phyloP scores from a whole-genome alignment of 2,888 invertebrate species.

The Platycheirus rosarum region DNA sequence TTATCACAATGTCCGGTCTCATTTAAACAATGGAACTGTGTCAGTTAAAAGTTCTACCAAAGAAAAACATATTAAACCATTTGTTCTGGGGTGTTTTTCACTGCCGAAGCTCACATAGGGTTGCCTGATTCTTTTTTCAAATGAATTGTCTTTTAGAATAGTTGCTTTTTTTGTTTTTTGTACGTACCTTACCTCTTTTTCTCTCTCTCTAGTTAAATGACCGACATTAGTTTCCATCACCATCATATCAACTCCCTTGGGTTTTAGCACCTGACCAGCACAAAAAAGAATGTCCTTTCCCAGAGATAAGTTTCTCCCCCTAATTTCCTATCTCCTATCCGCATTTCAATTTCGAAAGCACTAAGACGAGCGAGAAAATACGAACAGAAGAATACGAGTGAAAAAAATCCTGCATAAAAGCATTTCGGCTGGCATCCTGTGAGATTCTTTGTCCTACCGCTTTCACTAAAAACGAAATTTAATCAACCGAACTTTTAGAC shows the following conservation, averaged over 20 bases:
- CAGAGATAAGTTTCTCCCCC: constrained; percentile 62
- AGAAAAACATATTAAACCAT: constrained; percentile 29
- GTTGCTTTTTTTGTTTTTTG: too few species aligned
- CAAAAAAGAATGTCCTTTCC: constrained; percentile 12
- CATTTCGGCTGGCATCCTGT: constrained; percentile 63
- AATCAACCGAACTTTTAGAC: constrained; percentile 74
- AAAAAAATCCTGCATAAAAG: constrained; percentile 48
- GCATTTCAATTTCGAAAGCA: too few species aligned
- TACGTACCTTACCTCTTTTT: neutral
- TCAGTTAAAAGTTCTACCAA: constrained; percentile 32
- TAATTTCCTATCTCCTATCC: too few species aligned
- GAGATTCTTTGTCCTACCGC: constrained; percentile 69
- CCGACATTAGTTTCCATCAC: constrained; percentile 61
- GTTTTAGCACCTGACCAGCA: too few species aligned
- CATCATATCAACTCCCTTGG: too few species aligned
- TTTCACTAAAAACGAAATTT: constrained; percentile 73
- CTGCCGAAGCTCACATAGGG: neutral
- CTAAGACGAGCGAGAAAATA: constrained; percentile 43
- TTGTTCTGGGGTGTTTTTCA: constrained; percentile 9
- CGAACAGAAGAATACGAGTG: constrained; percentile 3
- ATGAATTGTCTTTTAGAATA: constrained; percentile 55
- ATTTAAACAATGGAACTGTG: constrained; percentile 24
- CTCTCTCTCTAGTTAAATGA: constrained; percentile 41
- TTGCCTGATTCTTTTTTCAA: constrained; percentile 49
- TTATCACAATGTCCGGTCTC: constrained; percentile 37